Conservation (phyloP, 2,113 vertebrate genomes). For the Onychostoma macrolepis region DNA sequence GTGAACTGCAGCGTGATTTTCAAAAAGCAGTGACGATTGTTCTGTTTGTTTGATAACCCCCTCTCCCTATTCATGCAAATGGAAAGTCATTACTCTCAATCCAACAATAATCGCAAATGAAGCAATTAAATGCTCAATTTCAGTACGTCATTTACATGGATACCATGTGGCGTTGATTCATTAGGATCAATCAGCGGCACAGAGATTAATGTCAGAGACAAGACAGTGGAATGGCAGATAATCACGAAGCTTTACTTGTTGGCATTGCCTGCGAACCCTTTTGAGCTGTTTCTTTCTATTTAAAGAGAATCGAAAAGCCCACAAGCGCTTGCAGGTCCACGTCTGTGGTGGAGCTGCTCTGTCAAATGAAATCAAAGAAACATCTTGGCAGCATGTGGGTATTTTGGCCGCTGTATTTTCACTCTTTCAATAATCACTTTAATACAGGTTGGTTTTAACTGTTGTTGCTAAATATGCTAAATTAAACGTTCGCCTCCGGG, state of each 20-base stretch:
- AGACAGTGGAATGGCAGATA: conserved; percentile 22
- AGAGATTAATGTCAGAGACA: conserved; percentile 63
- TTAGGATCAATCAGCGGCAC: conserved; percentile 60
- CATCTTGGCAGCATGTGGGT: background rate
- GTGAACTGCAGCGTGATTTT: background rate
- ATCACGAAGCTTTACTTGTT: conserved; percentile 18
- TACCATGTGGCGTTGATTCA: conserved; percentile 63
- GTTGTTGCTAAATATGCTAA: background rate
- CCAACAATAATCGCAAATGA: conserved; percentile 60
- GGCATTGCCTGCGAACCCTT: background rate
- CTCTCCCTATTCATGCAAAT: conserved; percentile 34
- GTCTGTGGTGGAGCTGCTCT: background rate
- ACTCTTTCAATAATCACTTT: conserved; percentile 1
- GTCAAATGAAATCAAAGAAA: conserved; percentile 23
- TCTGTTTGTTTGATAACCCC: conserved; percentile 40
- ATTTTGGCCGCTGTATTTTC: conserved; percentile 4
- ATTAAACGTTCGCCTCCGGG: background rate
- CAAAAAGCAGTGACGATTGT: conserved; percentile 11
- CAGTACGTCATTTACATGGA: conserved; percentile 57
- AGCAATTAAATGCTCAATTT: conserved; percentile 64
- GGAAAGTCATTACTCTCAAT: conserved; percentile 47
- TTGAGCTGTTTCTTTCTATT: background rate
- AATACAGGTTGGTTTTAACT: background rate
- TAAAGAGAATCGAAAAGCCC: background rate
- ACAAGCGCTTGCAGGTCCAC: background rate